phyloP scores from a whole-genome alignment of 2,888 invertebrate species.

The Sericinus montela region DNA sequence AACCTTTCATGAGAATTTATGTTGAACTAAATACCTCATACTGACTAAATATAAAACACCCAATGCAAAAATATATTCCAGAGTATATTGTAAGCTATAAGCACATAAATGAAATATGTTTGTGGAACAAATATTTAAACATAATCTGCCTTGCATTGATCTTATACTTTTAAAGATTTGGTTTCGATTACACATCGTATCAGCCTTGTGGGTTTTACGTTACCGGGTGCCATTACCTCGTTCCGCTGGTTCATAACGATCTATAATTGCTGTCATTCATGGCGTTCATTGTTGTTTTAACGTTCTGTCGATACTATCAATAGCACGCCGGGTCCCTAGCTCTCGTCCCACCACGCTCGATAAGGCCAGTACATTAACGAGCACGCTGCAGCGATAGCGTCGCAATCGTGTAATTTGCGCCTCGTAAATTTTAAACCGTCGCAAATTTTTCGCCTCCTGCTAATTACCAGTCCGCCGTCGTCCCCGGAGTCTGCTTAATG shows the following conservation, averaged over 20 bases:
- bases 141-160: no score
- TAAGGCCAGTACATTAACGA: constrained; percentile 75
- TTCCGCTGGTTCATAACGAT: constrained; percentile 11
- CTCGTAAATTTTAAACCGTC: constrained; percentile 78
- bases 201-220: no score
- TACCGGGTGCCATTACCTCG: no score
- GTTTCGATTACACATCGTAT: no score
- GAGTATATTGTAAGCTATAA: no score
- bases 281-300: constrained; percentile 29
- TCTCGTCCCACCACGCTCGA: constrained; percentile 51
- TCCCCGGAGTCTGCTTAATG: constrained; percentile 73
- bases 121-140: no score
- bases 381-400: constrained; percentile 70
- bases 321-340: constrained; percentile 34
- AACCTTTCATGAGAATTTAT: no score
- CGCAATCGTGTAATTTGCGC: constrained; percentile 76
- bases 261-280: constrained; percentile 12
- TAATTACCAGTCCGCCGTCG: constrained; percentile 75
- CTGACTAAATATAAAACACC: no score
- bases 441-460: constrained; percentile 76
- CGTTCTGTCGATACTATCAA: constrained; percentile 52
- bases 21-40: no score
- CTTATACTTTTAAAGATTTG: no score
- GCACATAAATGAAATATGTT: no score
- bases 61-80: no score